Evolutionary conservation across 2,888 invertebrate genomes (phyloP).

Genomic region (Spodoptera littoralis): DNA sequence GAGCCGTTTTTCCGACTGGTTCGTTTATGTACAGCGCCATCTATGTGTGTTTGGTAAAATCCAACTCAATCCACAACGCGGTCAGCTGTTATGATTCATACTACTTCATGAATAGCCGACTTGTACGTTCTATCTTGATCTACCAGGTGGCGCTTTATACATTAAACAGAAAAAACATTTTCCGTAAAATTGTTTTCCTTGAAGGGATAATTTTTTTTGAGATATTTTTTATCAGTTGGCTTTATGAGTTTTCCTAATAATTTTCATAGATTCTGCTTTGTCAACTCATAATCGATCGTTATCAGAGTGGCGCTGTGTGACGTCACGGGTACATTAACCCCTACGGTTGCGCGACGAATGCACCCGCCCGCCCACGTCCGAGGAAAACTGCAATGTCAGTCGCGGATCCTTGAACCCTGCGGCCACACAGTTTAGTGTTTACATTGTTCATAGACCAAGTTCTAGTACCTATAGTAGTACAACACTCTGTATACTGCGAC

Average conservation of each 20-base stretch:
- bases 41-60: conserved; percentile 27
- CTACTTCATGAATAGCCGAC: conserved; percentile 1
- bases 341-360: conserved; percentile 64
- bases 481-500: neutral
- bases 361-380: conserved; percentile 71
- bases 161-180: neutral
- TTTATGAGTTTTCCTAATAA: neutral
- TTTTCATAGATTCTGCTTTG: neutral
- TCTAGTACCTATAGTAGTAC: conserved; percentile 10
- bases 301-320: conserved; percentile 64
- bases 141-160: conserved; percentile 35
- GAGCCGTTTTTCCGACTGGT: neutral
- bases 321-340: conserved; percentile 80
- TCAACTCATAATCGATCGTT: conserved; percentile 58
- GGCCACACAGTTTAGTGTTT: conserved; percentile 28
- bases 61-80: neutral
- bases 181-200: neutral
- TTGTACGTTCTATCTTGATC: conserved; percentile 22
- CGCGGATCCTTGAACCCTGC: conserved; percentile 70
- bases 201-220: neutral
- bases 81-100: conserved; percentile 28
- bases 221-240: neutral
- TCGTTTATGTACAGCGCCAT: conserved; percentile 35
- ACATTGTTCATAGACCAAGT: conserved; percentile 12
- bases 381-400: conserved; percentile 69